A percentile compares a stretch with the other conserved stretches of the same genome.
Conservation (phyloP, 2,113 vertebrate species). For the Tilapia sparmanii region DNA sequence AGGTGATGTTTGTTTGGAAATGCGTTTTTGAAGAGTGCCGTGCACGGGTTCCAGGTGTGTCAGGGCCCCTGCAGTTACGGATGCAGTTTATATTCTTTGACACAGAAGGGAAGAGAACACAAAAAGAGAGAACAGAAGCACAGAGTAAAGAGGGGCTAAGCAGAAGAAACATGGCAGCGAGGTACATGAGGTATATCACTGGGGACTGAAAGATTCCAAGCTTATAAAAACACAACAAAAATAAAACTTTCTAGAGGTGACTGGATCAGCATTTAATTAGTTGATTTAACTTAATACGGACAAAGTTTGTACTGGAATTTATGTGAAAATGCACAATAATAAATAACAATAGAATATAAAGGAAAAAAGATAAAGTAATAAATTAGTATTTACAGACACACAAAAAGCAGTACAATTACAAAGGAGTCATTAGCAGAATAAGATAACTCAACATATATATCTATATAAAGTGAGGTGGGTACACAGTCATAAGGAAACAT, state of each 20-base stretch:
- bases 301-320: neutral
- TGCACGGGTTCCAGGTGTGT: neutral
- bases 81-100: neutral
- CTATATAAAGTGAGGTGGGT: neutral
- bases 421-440: neutral
- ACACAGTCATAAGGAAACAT: neutral
- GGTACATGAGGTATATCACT: neutral
- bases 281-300: neutral
- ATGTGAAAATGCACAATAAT: neutral
- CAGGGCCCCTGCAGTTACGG: neutral
- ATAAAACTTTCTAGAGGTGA: neutral
- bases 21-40: neutral
- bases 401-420: neutral
- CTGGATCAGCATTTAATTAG: neutral
- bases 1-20: neutral
- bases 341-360: neutral
- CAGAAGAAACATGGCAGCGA: neutral
- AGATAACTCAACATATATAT: neutral
- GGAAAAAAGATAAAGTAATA: neutral
- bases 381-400: neutral
- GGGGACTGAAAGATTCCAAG: neutral
- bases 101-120: neutral
- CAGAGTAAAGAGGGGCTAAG: neutral
- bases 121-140: neutral
- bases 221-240: neutral